Evolutionary conservation across 92 coral and sea anemone species (phyloP), one percentile per base, ranked within the genome.

Genomic region (Epizoanthus illoricatus): DNA sequence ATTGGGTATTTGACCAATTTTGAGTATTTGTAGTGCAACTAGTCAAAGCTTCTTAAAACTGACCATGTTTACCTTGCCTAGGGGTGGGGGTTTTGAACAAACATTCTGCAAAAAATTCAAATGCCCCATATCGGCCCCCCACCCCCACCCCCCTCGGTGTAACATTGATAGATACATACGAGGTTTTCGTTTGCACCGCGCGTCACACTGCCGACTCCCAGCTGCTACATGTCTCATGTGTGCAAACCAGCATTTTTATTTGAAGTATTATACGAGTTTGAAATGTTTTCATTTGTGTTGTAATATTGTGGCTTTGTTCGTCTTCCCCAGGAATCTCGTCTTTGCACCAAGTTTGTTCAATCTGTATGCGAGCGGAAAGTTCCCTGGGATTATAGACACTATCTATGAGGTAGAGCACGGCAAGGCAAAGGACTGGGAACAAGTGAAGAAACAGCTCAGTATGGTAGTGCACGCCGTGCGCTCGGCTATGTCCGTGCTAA

Each of bases 301-400:
- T 55, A 21, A 72, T 79, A 17, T 36, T 12, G 28, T 28, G 23
- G 21, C 18, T 23, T 67, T 49, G 15, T 20, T 10, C 58, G 65
- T 40, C n/a, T 19, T 4, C 84, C 68, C 24, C 79, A 92, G 98
- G 28, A 88, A 95, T 76, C 87, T 95, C 83, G 80, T 91, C 41
- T 89, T 91, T 79, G 92, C 97, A 8, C 96, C 95, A 12, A 88
- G 92, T 40, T 73, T 85, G 47, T 81, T 90, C 43, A 83, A 87
- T 67, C 52, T 84, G 49, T 84, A 94, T 64, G 84, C 84, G 10
- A 85, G 88, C 61, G 74, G 81, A 61, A 88, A 88, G 69, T 95
- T 93, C 73, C 92, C 98, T 12, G 98, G 98, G 16, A 91, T 95
- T 63, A 87, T 87, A 33, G 98, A 95, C 84, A 79, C 94, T 42